Evolutionary conservation across 1,140 invertebrate species (phyloP).

Genomic region (Gerris buenoi): DNA sequence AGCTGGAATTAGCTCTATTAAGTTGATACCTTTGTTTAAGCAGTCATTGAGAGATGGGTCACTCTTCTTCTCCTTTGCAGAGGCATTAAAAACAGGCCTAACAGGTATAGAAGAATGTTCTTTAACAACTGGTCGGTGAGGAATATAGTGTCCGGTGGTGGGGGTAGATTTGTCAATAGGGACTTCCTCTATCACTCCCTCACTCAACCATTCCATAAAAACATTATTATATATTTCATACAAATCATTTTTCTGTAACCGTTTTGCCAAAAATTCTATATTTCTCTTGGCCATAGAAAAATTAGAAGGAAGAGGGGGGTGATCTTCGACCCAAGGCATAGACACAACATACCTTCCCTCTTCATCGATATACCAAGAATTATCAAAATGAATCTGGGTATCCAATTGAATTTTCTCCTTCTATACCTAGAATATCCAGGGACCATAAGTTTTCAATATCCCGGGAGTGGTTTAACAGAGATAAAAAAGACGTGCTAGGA

Average conservation of each 20-base stretch:
- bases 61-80: background rate
- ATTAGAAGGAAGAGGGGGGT: background rate
- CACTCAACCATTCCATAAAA: background rate
- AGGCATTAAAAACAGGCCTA: background rate
- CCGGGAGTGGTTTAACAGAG: background rate
- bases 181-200: background rate
- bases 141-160: background rate
- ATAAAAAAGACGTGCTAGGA: background rate
- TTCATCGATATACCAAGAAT: background rate
- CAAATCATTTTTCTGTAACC: background rate
- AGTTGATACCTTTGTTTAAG: background rate
- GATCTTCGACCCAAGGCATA: background rate
- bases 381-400: background rate
- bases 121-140: background rate
- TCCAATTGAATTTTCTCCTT: background rate
- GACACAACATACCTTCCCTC: background rate
- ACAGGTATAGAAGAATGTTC: background rate
- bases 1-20: background rate
- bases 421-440: background rate
- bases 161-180: background rate
- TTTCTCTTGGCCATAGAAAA: background rate
- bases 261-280: background rate
- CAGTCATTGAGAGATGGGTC: background rate
- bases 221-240: background rate
- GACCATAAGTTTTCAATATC: background rate